Conservation (phyloP, 2,888 invertebrate species). For the Lamellibrachia satsuma region DNA sequence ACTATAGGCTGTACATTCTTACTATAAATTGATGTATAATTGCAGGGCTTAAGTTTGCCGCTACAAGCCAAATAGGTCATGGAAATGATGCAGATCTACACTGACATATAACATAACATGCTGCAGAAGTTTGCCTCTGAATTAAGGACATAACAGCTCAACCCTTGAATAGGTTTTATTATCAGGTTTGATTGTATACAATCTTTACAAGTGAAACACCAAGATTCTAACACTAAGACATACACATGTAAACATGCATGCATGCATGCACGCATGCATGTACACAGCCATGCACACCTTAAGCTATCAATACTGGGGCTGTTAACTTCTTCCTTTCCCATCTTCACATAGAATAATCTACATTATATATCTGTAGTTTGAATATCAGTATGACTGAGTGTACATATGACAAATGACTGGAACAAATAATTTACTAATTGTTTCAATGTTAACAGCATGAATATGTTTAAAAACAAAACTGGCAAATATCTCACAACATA, state of each 20-base stretch:
- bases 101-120: neutral
- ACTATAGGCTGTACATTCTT: neutral
- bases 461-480: neutral
- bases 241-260: neutral
- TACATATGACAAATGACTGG: neutral
- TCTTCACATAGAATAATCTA: neutral
- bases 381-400: neutral
- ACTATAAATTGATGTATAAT: neutral
- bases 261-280: conserved; percentile 42
- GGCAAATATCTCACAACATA: neutral
- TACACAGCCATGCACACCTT: conserved; percentile 43
- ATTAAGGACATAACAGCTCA: neutral
- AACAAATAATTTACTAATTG: no score
- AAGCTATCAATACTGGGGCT: conserved; percentile 31
- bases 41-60: neutral
- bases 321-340: neutral
- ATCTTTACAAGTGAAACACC: neutral
- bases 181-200: neutral
- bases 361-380: neutral
- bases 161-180: neutral
- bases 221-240: conserved; percentile 21
- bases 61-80: neutral
- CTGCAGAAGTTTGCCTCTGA: neutral
- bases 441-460: neutral
- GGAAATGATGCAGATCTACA: neutral